A percentile compares a stretch with the other conserved stretches of the same genome.
Evolutionary conservation across 2,797 vertebrate species (phyloP).

Genomic region (Xerus rutilus): DNA sequence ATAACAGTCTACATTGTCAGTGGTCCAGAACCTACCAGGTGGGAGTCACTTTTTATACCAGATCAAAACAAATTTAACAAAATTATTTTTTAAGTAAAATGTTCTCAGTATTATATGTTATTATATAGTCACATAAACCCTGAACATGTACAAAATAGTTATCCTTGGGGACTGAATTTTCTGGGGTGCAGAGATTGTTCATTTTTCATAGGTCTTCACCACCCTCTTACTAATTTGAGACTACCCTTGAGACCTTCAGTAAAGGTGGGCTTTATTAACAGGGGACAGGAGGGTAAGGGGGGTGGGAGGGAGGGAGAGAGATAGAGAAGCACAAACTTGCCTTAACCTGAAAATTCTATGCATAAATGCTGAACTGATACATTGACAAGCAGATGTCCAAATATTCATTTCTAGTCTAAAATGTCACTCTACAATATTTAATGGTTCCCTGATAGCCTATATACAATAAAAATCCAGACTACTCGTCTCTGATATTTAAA

Average conservation of each 20-base stretch:
- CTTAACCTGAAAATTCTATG: slow-evolving; percentile 25
- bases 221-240: slow-evolving; percentile 37
- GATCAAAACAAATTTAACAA: slow-evolving; percentile 52
- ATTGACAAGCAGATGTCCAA: neutral
- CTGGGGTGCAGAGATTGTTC: neutral
- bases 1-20: neutral
- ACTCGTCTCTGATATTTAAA: neutral
- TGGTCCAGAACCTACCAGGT: neutral
- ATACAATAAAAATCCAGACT: neutral
- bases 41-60: slow-evolving; percentile 1
- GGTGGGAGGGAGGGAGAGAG: neutral
- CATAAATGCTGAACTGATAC: neutral
- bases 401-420: slow-evolving; percentile 16
- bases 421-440: neutral
- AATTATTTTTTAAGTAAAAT: slow-evolving; percentile 49
- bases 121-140: slow-evolving; percentile 36
- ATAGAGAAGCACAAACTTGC: neutral
- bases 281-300: neutral
- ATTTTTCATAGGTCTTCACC: slow-evolving; percentile 6
- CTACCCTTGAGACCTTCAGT: neutral
- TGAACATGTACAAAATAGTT: neutral
- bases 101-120: neutral
- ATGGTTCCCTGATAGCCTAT: neutral
- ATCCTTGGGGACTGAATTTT: neutral
- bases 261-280: neutral